Percentiles rank a stretch among this genome's conserved stretches.
Evolutionary conservation across 30 jellyfish, hydroid and myxozoan genomes (phyloP).

Genomic region (Aurelia sp.): DNA sequence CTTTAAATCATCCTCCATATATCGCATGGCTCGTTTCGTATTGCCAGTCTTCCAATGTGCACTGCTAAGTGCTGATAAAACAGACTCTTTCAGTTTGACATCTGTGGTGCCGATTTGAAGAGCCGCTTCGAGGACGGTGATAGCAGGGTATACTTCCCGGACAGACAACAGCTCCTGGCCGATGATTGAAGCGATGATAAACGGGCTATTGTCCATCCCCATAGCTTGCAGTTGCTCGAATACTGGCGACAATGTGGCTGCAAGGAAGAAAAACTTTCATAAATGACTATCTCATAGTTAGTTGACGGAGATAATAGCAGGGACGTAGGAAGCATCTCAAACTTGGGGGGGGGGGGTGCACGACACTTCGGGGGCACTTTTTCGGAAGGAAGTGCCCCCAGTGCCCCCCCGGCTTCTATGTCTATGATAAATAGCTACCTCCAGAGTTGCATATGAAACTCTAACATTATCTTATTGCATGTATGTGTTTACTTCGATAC

Average conservation of each 20-base stretch:
- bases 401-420: too few relatives aligned
- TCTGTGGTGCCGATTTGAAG: conserved; percentile 91
- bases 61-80: conserved; percentile 88
- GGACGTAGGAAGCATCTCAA: too few relatives aligned
- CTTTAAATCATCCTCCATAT: conserved; percentile 92
- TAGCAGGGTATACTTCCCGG: conserved; percentile 85
- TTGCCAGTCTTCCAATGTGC: conserved; percentile 95
- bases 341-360: too few relatives aligned
- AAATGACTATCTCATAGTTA: too few relatives aligned
- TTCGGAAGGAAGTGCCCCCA: too few relatives aligned
- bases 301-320: too few relatives aligned
- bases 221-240: conserved; percentile 77
- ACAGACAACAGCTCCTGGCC: conserved; percentile 95
- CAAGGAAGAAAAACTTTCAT: neutral
- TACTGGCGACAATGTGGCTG: conserved; percentile 91
- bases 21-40: conserved; percentile 84
- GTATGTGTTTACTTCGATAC: too few relatives aligned
- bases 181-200: conserved; percentile 87
- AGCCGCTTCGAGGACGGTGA: conserved; percentile 91
- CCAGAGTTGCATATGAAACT: too few relatives aligned
- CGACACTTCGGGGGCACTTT: too few relatives aligned
- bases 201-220: conserved; percentile 85
- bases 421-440: too few relatives aligned
- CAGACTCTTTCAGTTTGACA: conserved; percentile 77
- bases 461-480: too few relatives aligned